Conservation (phyloP, 2,113 vertebrate species). For the Prolemur simus region DNA sequence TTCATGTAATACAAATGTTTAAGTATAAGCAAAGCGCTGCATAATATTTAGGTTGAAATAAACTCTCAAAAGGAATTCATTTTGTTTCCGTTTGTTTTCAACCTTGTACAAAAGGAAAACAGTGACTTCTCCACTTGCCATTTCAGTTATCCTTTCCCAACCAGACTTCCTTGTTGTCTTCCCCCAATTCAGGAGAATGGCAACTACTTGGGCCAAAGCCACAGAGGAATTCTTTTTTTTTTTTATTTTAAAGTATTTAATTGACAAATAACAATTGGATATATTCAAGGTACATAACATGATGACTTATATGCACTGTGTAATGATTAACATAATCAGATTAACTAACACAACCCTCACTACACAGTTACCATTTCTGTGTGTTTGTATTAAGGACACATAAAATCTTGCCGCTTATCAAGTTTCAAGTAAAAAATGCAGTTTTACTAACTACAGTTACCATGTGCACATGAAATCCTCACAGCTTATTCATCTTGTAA, state of each 20-base stretch:
- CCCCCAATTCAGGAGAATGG: neutral
- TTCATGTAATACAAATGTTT: neutral
- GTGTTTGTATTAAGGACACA: no score
- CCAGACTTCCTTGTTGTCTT: neutral
- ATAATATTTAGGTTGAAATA: neutral
- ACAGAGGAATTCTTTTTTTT: no score
- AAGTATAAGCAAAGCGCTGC: neutral
- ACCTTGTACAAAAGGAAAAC: neutral
- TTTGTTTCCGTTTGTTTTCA: constrained; percentile 4
- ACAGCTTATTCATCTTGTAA: no score
- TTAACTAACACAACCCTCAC: no score
- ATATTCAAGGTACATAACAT: neutral
- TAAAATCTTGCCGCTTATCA: no score
- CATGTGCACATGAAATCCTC: no score
- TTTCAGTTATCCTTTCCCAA: neutral
- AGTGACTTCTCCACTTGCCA: neutral
- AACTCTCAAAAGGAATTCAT: neutral
- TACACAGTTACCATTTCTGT: no score
- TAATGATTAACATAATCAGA: neutral
- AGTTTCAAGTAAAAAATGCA: no score
- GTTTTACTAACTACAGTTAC: no score
- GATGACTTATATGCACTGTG: neutral
- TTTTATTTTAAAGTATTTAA: neutral
- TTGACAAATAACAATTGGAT: neutral
- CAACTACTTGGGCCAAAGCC: neutral